These are phyloP conservation scores for Drosophila jambulina DNA, from an alignment of 1,140 invertebrate genomes.

Conservation along the genomic window DNA sequence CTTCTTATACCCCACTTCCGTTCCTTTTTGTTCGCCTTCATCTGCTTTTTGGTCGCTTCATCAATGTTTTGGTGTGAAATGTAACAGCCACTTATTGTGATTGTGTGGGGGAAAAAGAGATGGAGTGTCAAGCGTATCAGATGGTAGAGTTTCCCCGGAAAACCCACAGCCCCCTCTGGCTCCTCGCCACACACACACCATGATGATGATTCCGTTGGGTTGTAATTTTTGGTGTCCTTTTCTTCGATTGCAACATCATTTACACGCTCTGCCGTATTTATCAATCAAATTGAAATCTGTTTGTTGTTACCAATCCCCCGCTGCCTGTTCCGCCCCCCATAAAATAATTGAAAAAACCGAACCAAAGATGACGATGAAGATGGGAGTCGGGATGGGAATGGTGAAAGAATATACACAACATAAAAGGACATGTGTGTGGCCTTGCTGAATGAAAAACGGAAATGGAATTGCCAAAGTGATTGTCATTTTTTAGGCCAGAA, in stretches of 20 bases:
- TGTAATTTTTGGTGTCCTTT: conserved; percentile 68
- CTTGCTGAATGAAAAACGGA: conserved; percentile 47
- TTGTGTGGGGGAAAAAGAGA: conserved; percentile 52
- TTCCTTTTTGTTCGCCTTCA: conserved; percentile 13
- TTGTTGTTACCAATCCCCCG: conserved; percentile 63
- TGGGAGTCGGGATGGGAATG: background rate
- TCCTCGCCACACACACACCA: background rate
- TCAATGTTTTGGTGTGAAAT: conserved; percentile 79
- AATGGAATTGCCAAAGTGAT: conserved; percentile 50
- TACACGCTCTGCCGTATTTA: conserved; percentile 66
- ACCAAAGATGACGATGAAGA: conserved; percentile 22
- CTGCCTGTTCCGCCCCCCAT: background rate
- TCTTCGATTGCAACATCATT: conserved; percentile 71
- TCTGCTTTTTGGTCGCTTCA: conserved; percentile 54
- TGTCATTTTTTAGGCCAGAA: conserved; percentile 42
- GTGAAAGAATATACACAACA: background rate
- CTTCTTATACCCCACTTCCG: conserved; percentile 28
- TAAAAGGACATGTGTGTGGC: conserved; percentile 28
- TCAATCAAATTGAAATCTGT: conserved; percentile 83
- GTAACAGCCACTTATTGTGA: conserved; percentile 83
- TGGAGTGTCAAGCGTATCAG: conserved; percentile 59
- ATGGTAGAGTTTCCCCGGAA: conserved; percentile 37
- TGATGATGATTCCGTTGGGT: conserved; percentile 56
- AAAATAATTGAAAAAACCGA: conserved; percentile 63
- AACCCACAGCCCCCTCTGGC: background rate